Percentiles rank a stretch among this genome's conserved stretches.
Evolutionary conservation across 2,888 invertebrate species (phyloP).

Genomic region (Pristionchus fissidentatus): DNA sequence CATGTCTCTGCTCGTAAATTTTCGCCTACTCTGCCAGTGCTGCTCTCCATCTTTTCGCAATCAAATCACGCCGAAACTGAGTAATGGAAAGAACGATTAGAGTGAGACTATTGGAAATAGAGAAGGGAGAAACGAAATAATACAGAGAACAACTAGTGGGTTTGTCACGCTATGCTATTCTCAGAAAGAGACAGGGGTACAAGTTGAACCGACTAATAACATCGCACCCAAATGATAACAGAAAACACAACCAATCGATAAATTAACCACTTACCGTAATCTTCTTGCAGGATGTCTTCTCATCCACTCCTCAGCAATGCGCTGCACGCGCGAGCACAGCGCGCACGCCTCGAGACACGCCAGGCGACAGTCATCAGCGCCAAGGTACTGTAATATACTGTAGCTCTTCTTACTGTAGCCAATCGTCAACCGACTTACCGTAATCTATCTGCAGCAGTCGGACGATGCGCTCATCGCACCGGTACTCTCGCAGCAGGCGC

Average conservation of each 20-base stretch:
- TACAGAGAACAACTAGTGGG: background rate
- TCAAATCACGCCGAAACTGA: background rate
- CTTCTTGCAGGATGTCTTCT: conserved; percentile 30
- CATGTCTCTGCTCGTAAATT: no score
- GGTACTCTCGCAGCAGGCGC: background rate
- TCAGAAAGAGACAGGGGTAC: no score
- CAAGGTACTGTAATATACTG: conserved; percentile 10
- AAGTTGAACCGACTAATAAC: background rate
- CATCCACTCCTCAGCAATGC: background rate
- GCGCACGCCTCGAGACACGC: background rate
- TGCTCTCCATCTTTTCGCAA: background rate
- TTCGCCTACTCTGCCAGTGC: background rate
- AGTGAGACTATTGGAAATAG: background rate
- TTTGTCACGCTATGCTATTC: background rate
- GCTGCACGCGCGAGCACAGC: background rate
- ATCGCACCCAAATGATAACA: background rate
- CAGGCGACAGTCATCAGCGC: background rate
- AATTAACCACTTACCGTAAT: background rate
- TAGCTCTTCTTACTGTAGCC: background rate
- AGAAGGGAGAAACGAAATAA: background rate
- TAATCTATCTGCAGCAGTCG: background rate
- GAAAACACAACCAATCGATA: background rate
- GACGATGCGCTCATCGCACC: background rate
- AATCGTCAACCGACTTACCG: background rate
- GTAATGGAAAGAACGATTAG: background rate